phyloP scores from a whole-genome alignment of 2,888 invertebrate species.

The Eulithis prunata region DNA sequence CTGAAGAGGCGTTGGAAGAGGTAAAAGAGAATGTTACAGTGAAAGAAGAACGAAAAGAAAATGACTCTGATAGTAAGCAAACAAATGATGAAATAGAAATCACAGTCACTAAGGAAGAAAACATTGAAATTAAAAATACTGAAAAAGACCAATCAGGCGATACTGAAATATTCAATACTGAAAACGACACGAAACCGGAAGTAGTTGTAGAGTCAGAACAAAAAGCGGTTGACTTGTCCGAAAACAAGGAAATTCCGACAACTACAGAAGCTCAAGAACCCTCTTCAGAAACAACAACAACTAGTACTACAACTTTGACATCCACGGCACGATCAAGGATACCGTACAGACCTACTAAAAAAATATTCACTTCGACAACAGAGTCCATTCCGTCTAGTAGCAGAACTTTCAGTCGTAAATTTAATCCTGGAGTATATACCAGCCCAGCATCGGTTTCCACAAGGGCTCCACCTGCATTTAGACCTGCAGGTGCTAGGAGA shows the following conservation, averaged over 20 bases:
- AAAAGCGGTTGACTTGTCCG: slow-evolving; percentile 57
- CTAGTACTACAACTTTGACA: slow-evolving; percentile 56
- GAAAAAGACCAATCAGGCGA: slow-evolving; percentile 9
- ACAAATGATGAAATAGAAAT: slow-evolving; percentile 27
- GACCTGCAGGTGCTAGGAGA: slow-evolving; percentile 61
- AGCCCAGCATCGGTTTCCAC: slow-evolving; percentile 69
- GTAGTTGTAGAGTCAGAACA: slow-evolving; percentile 55
- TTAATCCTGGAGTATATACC: slow-evolving; percentile 76
- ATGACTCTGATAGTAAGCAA: slow-evolving; percentile 14
- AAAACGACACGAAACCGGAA: slow-evolving; percentile 48
- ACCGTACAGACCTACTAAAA: slow-evolving; percentile 74
- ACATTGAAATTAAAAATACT: slow-evolving; percentile 6
- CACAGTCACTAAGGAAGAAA: slow-evolving; percentile 22
- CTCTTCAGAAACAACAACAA: slow-evolving; percentile 60
- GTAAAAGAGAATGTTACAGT: slow-evolving; percentile 20
- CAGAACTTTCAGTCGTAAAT: slow-evolving; percentile 78
- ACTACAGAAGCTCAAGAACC: slow-evolving; percentile 47
- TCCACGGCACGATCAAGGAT: slow-evolving; percentile 62
- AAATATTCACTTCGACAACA: slow-evolving; percentile 73
- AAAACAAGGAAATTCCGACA: slow-evolving; percentile 46
- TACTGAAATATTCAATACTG: slow-evolving; percentile 16
- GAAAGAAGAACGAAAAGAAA: slow-evolving; percentile 18
- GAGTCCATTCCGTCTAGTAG: slow-evolving; percentile 68
- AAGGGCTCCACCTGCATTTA: slow-evolving; percentile 55
- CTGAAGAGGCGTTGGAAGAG: slow-evolving; percentile 39